A percentile compares a stretch with the other conserved stretches of the same genome.
Conservation (phyloP, 2,888 invertebrate species). For the Protula sp. region DNA sequence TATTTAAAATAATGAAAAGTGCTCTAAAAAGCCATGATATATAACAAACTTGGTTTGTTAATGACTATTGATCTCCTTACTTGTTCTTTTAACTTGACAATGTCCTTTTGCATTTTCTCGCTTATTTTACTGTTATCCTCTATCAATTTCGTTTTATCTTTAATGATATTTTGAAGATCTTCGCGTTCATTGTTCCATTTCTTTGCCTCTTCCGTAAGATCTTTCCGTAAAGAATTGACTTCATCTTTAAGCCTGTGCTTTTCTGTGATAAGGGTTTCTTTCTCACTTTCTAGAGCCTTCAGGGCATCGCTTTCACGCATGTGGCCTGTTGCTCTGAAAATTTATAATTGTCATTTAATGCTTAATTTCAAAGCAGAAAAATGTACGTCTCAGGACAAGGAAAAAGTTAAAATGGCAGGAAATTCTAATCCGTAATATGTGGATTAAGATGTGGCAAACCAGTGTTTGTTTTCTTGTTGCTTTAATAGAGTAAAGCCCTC, state of each 20-base stretch:
- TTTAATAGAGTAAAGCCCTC: too few species aligned
- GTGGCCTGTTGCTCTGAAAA: slow-evolving; percentile 1
- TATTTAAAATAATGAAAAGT: too few species aligned
- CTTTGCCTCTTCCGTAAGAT: slow-evolving; percentile 22
- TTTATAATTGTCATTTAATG: neutral
- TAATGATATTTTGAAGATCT: slow-evolving; percentile 34
- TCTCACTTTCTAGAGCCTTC: slow-evolving; percentile 35
- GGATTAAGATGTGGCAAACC: too few species aligned
- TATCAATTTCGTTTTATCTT: slow-evolving; percentile 29
- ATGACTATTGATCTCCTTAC: too few species aligned
- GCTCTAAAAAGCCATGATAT: too few species aligned
- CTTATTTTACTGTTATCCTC: slow-evolving; percentile 16
- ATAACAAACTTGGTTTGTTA: too few species aligned
- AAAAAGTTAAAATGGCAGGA: too few species aligned
- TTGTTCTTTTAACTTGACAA: neutral
- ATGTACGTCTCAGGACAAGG: too few species aligned
- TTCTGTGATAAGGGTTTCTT: slow-evolving; percentile 38
- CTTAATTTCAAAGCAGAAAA: too few species aligned
- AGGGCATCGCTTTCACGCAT: slow-evolving; percentile 24
- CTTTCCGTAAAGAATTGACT: slow-evolving; percentile 29
- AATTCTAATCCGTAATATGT: too few species aligned
- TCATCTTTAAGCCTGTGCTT: slow-evolving; percentile 39
- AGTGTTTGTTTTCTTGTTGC: too few species aligned
- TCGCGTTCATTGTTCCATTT: slow-evolving; percentile 31
- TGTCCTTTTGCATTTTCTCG: slow-evolving; percentile 2